A percentile compares a stretch with the other conserved stretches of the same genome.
Evolutionary conservation across 2,888 invertebrate genomes (phyloP).

Genomic region (Harpalus rubripes): DNA sequence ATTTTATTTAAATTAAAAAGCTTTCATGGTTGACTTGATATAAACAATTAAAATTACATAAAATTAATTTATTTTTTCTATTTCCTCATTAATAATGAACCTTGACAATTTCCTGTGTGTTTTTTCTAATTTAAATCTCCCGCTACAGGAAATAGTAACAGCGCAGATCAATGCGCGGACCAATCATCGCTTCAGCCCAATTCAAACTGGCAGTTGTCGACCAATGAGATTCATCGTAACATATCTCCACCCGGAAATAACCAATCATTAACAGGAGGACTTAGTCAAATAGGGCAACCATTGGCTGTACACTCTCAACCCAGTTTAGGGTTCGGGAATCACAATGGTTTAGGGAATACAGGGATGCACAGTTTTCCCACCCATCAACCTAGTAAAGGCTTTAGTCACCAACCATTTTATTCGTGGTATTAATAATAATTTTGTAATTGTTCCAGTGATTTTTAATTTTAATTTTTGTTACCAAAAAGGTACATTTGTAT

Average conservation of each 20-base stretch:
- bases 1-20: conserved; percentile 39
- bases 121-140: conserved; percentile 1
- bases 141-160: conserved; percentile 73
- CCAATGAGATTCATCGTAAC: conserved; percentile 80
- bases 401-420: conserved; percentile 69
- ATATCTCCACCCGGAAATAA: conserved; percentile 77
- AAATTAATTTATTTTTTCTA: conserved; percentile 40
- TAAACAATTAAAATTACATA: conserved; percentile 46
- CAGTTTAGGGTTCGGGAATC: conserved; percentile 68
- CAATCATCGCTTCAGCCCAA: conserved; percentile 78
- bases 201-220: conserved; percentile 79
- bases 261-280: conserved; percentile 67
- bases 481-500: not conserved
- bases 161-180: conserved; percentile 74
- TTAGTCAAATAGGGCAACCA: conserved; percentile 68
- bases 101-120: conserved; percentile 28
- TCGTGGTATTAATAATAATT: conserved; percentile 54
- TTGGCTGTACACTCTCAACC: conserved; percentile 68
- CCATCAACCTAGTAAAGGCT: conserved; percentile 68
- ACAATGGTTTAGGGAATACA: conserved; percentile 69
- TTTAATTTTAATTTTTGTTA: conserved; percentile 9
- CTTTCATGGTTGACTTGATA: conserved; percentile 24
- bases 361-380: conserved; percentile 67
- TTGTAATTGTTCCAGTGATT: conserved; percentile 16
- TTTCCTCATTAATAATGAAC: conserved; percentile 23